Evolutionary conservation across 35 echinoderm and acorn worm species (phyloP).

Genomic region (Amphiura filiformis): DNA sequence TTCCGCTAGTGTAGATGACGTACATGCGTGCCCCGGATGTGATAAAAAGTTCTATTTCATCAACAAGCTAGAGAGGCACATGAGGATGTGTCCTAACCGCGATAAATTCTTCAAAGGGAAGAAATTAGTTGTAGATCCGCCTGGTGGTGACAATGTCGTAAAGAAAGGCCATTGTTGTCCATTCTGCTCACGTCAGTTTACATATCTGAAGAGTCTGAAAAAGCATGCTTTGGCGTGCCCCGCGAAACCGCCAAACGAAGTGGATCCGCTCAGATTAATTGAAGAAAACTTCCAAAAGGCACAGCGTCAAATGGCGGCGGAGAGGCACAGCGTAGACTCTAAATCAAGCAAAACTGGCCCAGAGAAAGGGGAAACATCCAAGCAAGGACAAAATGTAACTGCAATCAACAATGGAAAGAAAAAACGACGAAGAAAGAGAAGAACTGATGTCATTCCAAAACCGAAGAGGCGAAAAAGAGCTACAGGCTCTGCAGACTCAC

Average conservation of each 20-base stretch:
- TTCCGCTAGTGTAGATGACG: constrained; percentile 61
- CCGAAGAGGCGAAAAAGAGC: background rate
- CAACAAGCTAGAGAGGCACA: constrained; percentile 86
- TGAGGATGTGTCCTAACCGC: constrained; percentile 88
- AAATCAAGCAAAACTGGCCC: background rate
- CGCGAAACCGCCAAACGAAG: constrained; percentile 5
- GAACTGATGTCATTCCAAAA: background rate
- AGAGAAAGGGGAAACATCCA: background rate
- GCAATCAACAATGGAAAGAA: background rate
- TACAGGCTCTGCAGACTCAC: background rate
- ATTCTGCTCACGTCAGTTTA: constrained; percentile 83
- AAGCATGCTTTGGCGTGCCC: constrained; percentile 80
- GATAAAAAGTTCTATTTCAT: constrained; percentile 88
- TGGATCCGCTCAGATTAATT: constrained; percentile 34
- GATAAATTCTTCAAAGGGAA: constrained; percentile 60
- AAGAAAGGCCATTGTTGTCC: constrained; percentile 71
- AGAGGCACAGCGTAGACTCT: background rate
- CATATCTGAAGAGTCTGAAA: constrained; percentile 86
- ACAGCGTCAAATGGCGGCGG: background rate
- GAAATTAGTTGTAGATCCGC: background rate
- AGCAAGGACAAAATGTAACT: too few relatives aligned
- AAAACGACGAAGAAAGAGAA: background rate
- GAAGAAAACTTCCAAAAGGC: constrained; percentile 11
- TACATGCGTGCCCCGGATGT: constrained; percentile 75
- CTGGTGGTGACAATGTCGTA: constrained; percentile 20